Evolutionary conservation across 2,888 invertebrate species (phyloP).

Genomic region (Hedya salicella): DNA sequence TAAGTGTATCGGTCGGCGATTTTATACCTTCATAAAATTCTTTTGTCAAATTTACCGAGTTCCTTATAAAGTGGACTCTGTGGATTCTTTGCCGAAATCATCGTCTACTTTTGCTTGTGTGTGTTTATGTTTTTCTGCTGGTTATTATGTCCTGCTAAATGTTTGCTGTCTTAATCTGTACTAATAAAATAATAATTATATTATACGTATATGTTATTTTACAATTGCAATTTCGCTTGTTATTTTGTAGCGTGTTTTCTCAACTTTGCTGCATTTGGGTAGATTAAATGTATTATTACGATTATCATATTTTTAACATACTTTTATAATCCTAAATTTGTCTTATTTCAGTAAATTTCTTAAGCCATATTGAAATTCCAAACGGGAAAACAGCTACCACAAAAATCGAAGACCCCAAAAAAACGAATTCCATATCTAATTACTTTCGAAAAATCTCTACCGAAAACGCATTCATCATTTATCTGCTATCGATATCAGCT

Average conservation of each 20-base stretch:
- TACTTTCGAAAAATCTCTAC: constrained; percentile 67
- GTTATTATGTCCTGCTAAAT: constrained; percentile 69
- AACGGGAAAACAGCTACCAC: constrained; percentile 32
- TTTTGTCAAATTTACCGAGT: constrained; percentile 82
- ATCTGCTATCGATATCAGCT: constrained; percentile 75
- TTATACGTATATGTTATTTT: not conserved
- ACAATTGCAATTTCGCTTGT: not conserved
- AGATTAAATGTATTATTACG: too few relatives aligned
- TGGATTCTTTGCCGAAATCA: constrained; percentile 80
- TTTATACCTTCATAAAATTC: constrained; percentile 83
- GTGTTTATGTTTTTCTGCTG: constrained; percentile 62
- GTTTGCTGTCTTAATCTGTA: constrained; percentile 27
- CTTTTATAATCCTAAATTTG: too few relatives aligned
- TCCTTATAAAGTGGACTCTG: constrained; percentile 69
- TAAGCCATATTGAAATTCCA: not conserved
- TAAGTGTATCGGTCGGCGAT: constrained; percentile 75
- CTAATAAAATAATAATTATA: constrained; percentile 47
- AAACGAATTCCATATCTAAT: constrained; percentile 67
- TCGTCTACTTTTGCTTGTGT: constrained; percentile 55
- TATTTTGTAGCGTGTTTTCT: too few relatives aligned
- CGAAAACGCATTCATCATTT: constrained; percentile 78
- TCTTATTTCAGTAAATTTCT: too few relatives aligned
- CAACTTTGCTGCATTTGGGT: too few relatives aligned
- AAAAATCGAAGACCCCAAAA: constrained; percentile 54
- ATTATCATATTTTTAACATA: too few relatives aligned